These are phyloP conservation scores for Brachionus paranguensis DNA, from an alignment of 1,140 invertebrate species.

Conservation along the genomic window DNA sequence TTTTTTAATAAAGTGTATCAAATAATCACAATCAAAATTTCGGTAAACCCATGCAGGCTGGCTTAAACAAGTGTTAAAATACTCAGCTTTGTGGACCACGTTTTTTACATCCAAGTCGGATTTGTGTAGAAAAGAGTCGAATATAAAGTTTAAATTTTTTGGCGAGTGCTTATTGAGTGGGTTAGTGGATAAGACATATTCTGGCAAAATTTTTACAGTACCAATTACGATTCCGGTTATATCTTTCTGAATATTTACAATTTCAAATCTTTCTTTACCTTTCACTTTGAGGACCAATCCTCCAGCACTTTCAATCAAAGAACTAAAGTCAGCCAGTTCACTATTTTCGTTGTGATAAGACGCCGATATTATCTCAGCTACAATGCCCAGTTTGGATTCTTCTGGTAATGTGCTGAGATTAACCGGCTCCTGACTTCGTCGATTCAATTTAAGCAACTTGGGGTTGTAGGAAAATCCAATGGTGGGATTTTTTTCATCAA, in stretches of 20 bases:
- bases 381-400: slow-evolving; percentile 8
- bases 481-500: not conserved
- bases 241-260: not conserved
- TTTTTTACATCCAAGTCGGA: not conserved
- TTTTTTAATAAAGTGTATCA: slow-evolving; percentile 34
- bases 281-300: slow-evolving; percentile 17
- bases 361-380: slow-evolving; percentile 29
- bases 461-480: not conserved
- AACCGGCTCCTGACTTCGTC: not conserved
- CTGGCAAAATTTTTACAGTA: slow-evolving; percentile 28
- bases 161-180: not conserved
- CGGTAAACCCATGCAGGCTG: slow-evolving; percentile 26
- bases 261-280: slow-evolving; percentile 17
- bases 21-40: slow-evolving; percentile 21
- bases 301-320: slow-evolving; percentile 9
- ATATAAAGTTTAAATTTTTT: not conserved
- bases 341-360: not conserved
- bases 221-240: not conserved
- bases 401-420: not conserved
- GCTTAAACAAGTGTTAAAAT: not conserved
- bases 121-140: not conserved
- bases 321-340: slow-evolving; percentile 25
- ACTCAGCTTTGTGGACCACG: not conserved
- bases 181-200: not conserved
- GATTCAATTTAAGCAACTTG: not conserved